Percentiles rank a stretch among this genome's conserved stretches.
phyloP scores from a whole-genome alignment of 2,888 invertebrate genomes.

The Himalopsyche tibetana region DNA sequence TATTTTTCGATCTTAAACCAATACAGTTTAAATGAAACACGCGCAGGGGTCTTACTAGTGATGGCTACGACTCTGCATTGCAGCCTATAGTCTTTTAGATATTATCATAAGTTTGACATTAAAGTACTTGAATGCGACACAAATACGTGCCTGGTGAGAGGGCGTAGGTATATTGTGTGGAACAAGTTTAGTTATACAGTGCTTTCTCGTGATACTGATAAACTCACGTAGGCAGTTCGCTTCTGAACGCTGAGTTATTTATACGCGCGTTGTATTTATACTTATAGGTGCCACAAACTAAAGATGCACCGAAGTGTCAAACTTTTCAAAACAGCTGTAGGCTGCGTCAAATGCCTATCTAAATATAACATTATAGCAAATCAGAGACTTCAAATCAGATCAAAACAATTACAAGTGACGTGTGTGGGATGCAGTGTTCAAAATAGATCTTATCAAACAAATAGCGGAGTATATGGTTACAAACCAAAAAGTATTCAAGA shows the following conservation, averaged over 20 bases:
- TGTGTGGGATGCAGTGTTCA: conserved; percentile 37
- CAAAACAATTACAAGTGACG: conserved; percentile 38
- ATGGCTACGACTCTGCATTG: no score
- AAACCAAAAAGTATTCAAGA: conserved; percentile 72
- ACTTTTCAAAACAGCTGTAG: conserved; percentile 45
- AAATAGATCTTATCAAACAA: conserved; percentile 74
- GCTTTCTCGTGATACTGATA: conserved; percentile 28
- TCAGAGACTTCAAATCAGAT: conserved; percentile 22
- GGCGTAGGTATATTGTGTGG: not conserved
- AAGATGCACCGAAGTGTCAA: conserved; percentile 62
- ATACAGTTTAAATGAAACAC: no score
- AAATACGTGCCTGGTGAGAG: conserved; percentile 8
- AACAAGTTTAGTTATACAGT: conserved; percentile 11
- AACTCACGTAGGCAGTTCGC: conserved; percentile 47
- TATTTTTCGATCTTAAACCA: no score
- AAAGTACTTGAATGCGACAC: not conserved
- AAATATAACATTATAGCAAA: not conserved
- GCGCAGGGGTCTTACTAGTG: no score
- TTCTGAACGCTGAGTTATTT: conserved; percentile 4
- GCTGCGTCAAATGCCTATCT: conserved; percentile 23
- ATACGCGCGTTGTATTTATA: not conserved
- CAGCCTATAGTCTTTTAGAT: no score
- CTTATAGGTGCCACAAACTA: not conserved
- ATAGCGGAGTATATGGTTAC: conserved; percentile 79
- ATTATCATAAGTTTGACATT: no score